Evolutionary conservation across 1,140 invertebrate genomes (phyloP), one percentile per base, ranked within the genome.

Genomic region (Lasioglossum baleicum): DNA sequence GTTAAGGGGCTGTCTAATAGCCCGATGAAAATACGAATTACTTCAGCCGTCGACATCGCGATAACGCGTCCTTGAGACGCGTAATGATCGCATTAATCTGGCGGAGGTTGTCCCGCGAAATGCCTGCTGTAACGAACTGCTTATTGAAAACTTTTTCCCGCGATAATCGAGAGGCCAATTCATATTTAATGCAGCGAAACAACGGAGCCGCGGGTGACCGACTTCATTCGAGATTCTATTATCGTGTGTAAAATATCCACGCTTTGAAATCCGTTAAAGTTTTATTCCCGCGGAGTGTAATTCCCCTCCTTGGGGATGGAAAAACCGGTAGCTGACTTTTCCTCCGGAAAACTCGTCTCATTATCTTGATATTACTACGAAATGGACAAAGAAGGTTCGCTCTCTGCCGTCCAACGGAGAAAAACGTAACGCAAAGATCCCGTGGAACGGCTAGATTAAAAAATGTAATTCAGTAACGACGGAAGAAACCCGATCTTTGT

Each of bases 191-290:
- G 70, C 35, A 8, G 6, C 26, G 76, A 10, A 58, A 58, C 76
- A 58, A 79, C 61, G 5, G 44, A 3, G 44, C 44, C 42, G 44
- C 44, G 44, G 44, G 20, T 26, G 40, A 20, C 40, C 3, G 17
- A 48, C 22, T 53, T 79, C 76, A 79, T 79, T 79, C 22, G 35
- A 66, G 61, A 79, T 79, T 79, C 69, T 79, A 79, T 79, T 79
- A 79, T 73, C 69, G 70, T n/a, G 69, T 79, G 70, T 79, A 79
- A 79, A 79, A 79, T 79, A 73, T 58, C 70, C 70, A 73, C 61
- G 70, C 61, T 72, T 72, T 44, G 61, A 73, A 79, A 79, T 79
- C 56, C 61, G 56, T 73, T 42, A 73, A 79, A 79, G 61, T 79
- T 79, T 79, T 79, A 79, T 79, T 31, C 20, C 76, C 70, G 61